These are phyloP conservation scores for Rostratula benghalensis DNA, from an alignment of 2,113 vertebrate species.

Conservation along the genomic window DNA sequence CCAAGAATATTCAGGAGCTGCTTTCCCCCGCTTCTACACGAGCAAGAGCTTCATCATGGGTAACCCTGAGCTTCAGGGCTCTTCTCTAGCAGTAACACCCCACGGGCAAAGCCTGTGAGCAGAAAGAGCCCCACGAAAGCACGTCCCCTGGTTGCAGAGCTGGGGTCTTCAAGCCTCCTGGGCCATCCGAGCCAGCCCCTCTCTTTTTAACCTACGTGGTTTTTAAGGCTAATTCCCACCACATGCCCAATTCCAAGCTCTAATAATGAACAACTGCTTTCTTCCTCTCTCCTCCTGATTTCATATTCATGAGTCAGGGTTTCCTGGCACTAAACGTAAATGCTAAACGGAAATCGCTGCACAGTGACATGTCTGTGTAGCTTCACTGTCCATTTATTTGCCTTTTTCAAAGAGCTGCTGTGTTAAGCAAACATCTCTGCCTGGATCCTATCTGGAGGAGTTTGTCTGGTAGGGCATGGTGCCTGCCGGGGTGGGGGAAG, in stretches of 20 bases:
- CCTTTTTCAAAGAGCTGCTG: slow-evolving; percentile 72
- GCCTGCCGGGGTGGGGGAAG: slow-evolving; percentile 20
- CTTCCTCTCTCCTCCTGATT: slow-evolving; percentile 64
- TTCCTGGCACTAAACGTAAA: slow-evolving; percentile 60
- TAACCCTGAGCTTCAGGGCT: background rate
- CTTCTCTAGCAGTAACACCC: background rate
- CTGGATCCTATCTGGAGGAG: slow-evolving; percentile 56
- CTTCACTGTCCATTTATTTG: slow-evolving; percentile 65
- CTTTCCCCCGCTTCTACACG: background rate
- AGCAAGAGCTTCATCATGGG: background rate
- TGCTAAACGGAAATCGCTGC: slow-evolving; percentile 64
- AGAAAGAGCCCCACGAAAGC: background rate
- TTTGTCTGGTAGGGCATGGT: slow-evolving; percentile 44
- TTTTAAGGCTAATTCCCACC: slow-evolving; percentile 26
- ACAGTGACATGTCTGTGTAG: slow-evolving; percentile 67
- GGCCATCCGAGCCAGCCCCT: background rate
- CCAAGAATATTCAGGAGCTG: background rate
- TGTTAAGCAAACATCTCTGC: slow-evolving; percentile 66
- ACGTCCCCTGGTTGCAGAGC: background rate
- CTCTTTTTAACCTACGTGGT: background rate
- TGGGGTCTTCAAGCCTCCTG: background rate
- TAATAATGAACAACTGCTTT: slow-evolving; percentile 56
- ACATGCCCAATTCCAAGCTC: slow-evolving; percentile 2
- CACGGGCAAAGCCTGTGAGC: fast-evolving
- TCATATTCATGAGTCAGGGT: slow-evolving; percentile 67